Evolutionary conservation across 2,113 vertebrate genomes (phyloP), one percentile per base, ranked within the genome.

Genomic region (Dipodomys stephensi): DNA sequence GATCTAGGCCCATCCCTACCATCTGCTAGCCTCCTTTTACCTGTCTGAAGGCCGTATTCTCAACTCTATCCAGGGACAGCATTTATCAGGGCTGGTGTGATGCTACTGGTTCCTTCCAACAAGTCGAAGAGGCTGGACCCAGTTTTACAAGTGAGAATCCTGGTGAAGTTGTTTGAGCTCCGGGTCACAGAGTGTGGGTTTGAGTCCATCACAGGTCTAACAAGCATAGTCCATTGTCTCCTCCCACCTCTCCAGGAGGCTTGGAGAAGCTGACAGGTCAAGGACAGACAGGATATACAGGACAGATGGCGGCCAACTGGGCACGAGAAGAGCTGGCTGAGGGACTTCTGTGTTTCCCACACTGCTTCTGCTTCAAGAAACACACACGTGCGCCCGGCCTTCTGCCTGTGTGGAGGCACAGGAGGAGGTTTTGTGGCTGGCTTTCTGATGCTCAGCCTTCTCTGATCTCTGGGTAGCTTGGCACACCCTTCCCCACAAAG

Each of bases 341-440:
- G 39, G 35, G 46, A 27, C 7, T 11, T 0, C 1, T 0, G 0
- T 0, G 19, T 4, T 19, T 67, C 30, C 7, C 2, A 2, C 8
- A 1, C 20, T 25, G 7, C 0, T 4, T 7, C 20, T 7, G 6
- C 68, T 20, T 60, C 30, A 65, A 57, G 27, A 69, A 46, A 46
- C 1, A 4, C n/a, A 7, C 27, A 15, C 19, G 57, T 4, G 16
- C 44, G 13, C 28, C 0, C 1, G 1, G 8, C 44, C 77, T 83
- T 30, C 65, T 12, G 4, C 35, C 39, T 2, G 69, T 0, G 30
- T 67, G 13, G n/a, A 49, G 72, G 18, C 69, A 1, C 4, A 2
- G 35, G 65, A 30, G 83, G 77, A 16, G 13, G 65, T n/a, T 6
- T 4, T 4, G 35, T 12, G 23, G 13, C 1, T 3, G 3, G 39